Percentiles rank a stretch among this genome's conserved stretches.
Evolutionary conservation across 2,888 invertebrate species (phyloP).

Genomic region (Temnothorax rugatulus): DNA sequence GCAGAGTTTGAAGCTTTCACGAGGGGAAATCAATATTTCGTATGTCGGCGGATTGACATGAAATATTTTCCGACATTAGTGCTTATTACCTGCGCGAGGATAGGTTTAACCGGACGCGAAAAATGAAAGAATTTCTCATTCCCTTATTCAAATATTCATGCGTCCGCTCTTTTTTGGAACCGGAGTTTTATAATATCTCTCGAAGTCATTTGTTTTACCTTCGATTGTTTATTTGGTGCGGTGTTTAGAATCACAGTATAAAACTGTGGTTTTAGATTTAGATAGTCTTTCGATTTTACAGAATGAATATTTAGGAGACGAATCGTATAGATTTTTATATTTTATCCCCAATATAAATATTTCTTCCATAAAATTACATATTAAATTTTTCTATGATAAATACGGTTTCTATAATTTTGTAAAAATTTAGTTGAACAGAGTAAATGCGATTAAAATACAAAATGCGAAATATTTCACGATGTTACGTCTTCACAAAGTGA

Average conservation of each 20-base stretch:
- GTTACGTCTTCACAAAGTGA: neutral
- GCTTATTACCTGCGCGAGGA: slow-evolving; percentile 78
- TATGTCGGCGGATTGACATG: slow-evolving; percentile 78
- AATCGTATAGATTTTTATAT: neutral
- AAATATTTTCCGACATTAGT: slow-evolving; percentile 82
- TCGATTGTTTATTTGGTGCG: slow-evolving; percentile 59
- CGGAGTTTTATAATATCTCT: slow-evolving; percentile 52
- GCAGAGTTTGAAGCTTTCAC: slow-evolving; percentile 67
- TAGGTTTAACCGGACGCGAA: slow-evolving; percentile 58
- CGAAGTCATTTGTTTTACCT: slow-evolving; percentile 57
- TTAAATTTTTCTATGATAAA: neutral
- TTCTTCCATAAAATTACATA: neutral
- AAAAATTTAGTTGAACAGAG: neutral
- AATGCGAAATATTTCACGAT: neutral
- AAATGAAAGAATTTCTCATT: slow-evolving; percentile 66
- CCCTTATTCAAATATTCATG: slow-evolving; percentile 23
- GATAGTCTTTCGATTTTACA: slow-evolving; percentile 29
- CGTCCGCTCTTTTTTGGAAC: slow-evolving; percentile 47
- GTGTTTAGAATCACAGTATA: neutral
- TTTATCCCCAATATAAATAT: neutral
- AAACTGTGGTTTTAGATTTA: too few relatives aligned
- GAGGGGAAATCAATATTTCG: slow-evolving; percentile 79
- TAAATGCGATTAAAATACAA: neutral
- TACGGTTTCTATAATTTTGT: neutral
- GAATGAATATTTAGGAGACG: slow-evolving; percentile 7